Evolutionary conservation across 2,888 invertebrate species (phyloP).

Genomic region (Habrosyne pyritoides): DNA sequence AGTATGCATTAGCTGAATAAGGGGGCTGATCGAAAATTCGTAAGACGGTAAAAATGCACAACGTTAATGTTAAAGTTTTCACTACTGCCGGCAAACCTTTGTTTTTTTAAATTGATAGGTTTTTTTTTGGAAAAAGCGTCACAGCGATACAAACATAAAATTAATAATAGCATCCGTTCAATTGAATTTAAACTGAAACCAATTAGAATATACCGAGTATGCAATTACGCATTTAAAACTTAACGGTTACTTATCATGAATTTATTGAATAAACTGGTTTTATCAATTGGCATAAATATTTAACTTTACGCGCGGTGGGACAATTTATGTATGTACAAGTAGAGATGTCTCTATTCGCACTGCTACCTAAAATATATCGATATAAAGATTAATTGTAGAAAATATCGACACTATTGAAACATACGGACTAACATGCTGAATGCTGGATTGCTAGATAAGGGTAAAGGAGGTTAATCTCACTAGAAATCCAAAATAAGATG

Average conservation of each 20-base stretch:
- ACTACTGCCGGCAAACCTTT: no score
- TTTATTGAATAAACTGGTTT: conserved; percentile 13
- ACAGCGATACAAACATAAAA: conserved; percentile 10
- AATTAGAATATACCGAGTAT: conserved; percentile 13
- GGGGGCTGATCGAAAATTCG: no score
- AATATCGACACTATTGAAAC: background rate
- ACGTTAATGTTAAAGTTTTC: no score
- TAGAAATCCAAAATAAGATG: no score
- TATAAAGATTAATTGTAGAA: background rate
- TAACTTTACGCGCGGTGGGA: background rate
- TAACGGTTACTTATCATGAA: conserved; percentile 9
- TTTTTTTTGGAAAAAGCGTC: background rate
- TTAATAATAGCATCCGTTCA: conserved; percentile 19
- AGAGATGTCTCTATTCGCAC: background rate
- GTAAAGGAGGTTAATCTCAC: no score
- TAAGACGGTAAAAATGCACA: no score
- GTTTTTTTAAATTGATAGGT: no score
- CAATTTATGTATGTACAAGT: background rate
- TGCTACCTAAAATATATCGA: background rate
- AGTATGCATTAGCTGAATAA: no score
- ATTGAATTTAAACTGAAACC: conserved; percentile 14
- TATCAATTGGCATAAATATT: conserved; percentile 10
- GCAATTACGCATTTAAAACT: conserved; percentile 10
- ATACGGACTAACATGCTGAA: no score
- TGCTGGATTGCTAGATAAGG: no score